Conservation (phyloP, 2,888 invertebrate species). For the Stegana nigrithorax region DNA sequence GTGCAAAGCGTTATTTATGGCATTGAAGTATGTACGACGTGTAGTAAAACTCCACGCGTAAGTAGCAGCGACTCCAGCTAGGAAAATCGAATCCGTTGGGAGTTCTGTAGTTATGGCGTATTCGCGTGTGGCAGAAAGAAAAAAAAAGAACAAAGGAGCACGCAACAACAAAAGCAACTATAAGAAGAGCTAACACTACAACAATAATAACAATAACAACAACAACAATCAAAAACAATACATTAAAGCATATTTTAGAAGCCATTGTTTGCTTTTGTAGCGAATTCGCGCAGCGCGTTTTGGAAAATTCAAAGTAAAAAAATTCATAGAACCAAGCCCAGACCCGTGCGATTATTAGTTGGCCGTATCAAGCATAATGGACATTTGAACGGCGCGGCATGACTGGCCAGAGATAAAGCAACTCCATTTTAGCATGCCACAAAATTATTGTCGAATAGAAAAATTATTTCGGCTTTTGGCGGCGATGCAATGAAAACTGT, state of each 20-base stretch:
- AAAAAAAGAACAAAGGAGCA: background rate
- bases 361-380: background rate
- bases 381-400: background rate
- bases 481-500: no score
- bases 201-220: background rate
- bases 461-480: background rate
- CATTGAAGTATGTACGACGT: conserved; percentile 36
- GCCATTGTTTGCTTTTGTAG: conserved; percentile 50
- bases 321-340: conserved; percentile 51
- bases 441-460: background rate
- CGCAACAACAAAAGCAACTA: no score
- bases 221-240: background rate
- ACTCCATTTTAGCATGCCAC: conserved; percentile 11
- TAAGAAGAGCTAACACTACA: no score
- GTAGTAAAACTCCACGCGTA: background rate
- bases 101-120: background rate
- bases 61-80: background rate
- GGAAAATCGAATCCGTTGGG: background rate
- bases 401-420: background rate
- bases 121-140: conserved; percentile 16
- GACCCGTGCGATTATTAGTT: background rate
- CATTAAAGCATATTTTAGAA: conserved; percentile 40
- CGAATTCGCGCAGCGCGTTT: conserved; percentile 38
- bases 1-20: conserved; percentile 65
- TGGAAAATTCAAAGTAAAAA: conserved; percentile 26